Evolutionary conservation across 2,797 vertebrate species (phyloP).

Genomic region (Hoplostethus mediterraneus): DNA sequence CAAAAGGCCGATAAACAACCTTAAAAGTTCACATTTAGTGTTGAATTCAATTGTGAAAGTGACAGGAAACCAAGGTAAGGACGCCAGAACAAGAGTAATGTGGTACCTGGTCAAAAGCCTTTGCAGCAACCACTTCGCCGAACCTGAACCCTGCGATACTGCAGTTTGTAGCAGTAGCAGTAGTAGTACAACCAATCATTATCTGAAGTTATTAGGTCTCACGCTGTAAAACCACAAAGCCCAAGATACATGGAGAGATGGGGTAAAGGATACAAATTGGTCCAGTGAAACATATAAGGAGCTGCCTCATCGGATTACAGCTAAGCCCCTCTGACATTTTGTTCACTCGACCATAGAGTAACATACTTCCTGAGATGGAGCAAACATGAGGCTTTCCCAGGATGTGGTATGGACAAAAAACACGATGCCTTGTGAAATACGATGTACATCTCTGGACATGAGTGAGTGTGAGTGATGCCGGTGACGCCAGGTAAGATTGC

Average conservation of each 20-base stretch:
- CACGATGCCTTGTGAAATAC: conserved; percentile 35
- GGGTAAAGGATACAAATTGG: conserved; percentile 53
- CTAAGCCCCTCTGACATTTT: conserved; percentile 81
- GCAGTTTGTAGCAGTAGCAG: not conserved
- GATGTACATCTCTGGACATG: conserved; percentile 60
- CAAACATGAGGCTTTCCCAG: conserved; percentile 56
- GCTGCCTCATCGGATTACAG: conserved; percentile 63
- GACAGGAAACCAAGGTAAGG: too few relatives aligned
- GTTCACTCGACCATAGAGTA: conserved; percentile 66
- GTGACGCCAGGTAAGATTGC: conserved; percentile 35
- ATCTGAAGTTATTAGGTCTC: conserved; percentile 4
- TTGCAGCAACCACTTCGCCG: too few relatives aligned
- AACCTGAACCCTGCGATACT: too few relatives aligned
- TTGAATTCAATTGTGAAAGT: too few relatives aligned
- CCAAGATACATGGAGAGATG: conserved; percentile 25
- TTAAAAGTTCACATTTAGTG: too few relatives aligned
- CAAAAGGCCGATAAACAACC: too few relatives aligned
- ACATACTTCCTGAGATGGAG: conserved; percentile 64
- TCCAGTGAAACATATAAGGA: conserved; percentile 67
- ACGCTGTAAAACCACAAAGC: not conserved
- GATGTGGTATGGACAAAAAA: conserved; percentile 27
- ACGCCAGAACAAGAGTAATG: too few relatives aligned
- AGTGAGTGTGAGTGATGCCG: conserved; percentile 61
- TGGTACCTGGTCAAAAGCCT: too few relatives aligned
- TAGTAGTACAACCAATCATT: conserved; percentile 14